Conservation (phyloP, 2,113 vertebrate genomes). For the Corythaixoides concolor region DNA sequence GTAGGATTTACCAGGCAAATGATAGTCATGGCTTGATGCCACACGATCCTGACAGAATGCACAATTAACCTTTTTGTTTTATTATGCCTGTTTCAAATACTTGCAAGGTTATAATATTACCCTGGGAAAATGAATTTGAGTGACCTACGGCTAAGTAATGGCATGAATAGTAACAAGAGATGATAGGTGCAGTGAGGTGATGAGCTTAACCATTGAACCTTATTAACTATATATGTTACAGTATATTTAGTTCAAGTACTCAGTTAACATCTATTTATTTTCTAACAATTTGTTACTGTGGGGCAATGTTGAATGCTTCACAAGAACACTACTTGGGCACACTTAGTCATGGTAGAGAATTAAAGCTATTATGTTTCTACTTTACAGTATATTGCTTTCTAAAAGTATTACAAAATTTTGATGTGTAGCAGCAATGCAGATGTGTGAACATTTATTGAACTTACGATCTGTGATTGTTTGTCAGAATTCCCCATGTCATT, state of each 20-base stretch:
- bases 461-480: neutral
- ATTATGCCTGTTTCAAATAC: constrained; percentile 36
- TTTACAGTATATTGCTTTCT: neutral
- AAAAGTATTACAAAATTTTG: neutral
- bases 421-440: neutral
- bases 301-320: neutral
- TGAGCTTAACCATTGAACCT: constrained; percentile 2
- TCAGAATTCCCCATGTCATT: neutral
- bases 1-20: constrained; percentile 55
- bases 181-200: neutral
- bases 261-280: neutral
- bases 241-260: neutral
- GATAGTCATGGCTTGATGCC: constrained; percentile 21
- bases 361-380: neutral
- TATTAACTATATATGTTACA: neutral
- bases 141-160: constrained; percentile 34
- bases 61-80: constrained; percentile 77
- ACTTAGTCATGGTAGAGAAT: neutral
- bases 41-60: constrained; percentile 57
- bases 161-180: constrained; percentile 50
- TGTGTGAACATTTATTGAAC: neutral
- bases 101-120: constrained; percentile 50
- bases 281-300: neutral
- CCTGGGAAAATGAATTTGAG: constrained; percentile 46
- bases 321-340: neutral